Evolutionary conservation across 2,888 invertebrate genomes (phyloP).

Genomic region (Margaritifera margaritifera): DNA sequence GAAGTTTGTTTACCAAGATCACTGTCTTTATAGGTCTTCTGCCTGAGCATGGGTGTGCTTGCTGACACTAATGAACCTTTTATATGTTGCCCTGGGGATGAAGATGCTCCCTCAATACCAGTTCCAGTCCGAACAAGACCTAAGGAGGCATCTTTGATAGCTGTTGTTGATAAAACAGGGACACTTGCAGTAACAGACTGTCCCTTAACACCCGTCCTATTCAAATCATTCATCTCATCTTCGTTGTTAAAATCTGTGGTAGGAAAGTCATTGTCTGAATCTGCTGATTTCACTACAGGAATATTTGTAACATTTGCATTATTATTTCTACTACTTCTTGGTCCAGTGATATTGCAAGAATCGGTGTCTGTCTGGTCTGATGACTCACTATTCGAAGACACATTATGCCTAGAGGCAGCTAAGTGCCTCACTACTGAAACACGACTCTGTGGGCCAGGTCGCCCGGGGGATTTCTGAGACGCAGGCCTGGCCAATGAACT

Average conservation of each 20-base stretch:
- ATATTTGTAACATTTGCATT: slow-evolving; percentile 28
- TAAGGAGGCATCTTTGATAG: slow-evolving; percentile 16
- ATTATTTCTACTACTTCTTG: slow-evolving; percentile 16
- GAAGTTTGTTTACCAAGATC: slow-evolving; percentile 4
- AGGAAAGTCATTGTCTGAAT: slow-evolving; percentile 63
- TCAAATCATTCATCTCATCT: slow-evolving; percentile 63
- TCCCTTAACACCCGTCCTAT: slow-evolving; percentile 45
- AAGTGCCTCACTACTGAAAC: slow-evolving; percentile 22
- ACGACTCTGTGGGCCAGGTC: slow-evolving; percentile 4
- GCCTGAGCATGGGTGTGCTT: slow-evolving; percentile 38
- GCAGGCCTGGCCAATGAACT: slow-evolving; percentile 18
- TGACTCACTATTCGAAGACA: slow-evolving; percentile 41
- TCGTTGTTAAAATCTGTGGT: slow-evolving; percentile 64
- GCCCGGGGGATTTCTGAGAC: slow-evolving; percentile 8
- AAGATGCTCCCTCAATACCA: neutral
- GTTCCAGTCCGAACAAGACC: slow-evolving; percentile 4
- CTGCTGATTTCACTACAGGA: slow-evolving; percentile 54
- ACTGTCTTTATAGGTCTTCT: slow-evolving; percentile 39
- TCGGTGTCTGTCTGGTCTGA: slow-evolving; percentile 63
- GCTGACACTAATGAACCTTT: slow-evolving; percentile 31
- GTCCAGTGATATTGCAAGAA: slow-evolving; percentile 55
- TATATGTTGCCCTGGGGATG: slow-evolving; percentile 6
- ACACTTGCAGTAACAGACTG: slow-evolving; percentile 31
- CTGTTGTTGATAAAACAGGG: slow-evolving; percentile 26
- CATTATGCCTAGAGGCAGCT: slow-evolving; percentile 21